phyloP scores from a whole-genome alignment of 1,140 invertebrate species.

The Watersipora subatra region DNA sequence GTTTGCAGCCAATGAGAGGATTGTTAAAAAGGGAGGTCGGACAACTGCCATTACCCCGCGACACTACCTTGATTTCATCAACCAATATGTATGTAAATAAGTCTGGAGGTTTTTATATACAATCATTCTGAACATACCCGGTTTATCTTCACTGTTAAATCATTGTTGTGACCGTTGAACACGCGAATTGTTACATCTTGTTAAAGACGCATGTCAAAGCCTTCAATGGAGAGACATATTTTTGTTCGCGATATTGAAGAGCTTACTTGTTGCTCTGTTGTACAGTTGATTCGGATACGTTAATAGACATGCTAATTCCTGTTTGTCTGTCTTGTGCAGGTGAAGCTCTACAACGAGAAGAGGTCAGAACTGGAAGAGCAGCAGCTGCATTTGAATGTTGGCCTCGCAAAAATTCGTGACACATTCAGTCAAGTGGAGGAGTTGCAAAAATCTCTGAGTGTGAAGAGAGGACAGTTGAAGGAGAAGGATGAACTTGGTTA shows the following conservation, averaged over 20 bases:
- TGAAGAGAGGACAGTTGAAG: conserved; percentile 81
- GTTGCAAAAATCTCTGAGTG: conserved; percentile 93
- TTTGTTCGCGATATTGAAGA: too few species aligned
- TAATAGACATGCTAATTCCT: not conserved
- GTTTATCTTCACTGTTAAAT: too few species aligned
- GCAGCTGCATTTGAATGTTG: conserved; percentile 95
- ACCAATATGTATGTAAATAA: conserved; percentile 73
- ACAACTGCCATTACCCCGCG: conserved; percentile 94
- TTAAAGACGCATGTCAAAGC: too few species aligned
- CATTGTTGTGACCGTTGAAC: too few species aligned
- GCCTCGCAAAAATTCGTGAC: conserved; percentile 94
- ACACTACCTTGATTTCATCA: conserved; percentile 99
- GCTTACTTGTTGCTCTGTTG: too few species aligned
- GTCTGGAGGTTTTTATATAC: too few species aligned
- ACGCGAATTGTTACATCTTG: too few species aligned
- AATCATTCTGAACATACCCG: too few species aligned
- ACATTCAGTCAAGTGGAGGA: conserved; percentile 99
- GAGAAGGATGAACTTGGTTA: conserved; percentile 71
- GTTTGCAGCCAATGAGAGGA: conserved; percentile 75
- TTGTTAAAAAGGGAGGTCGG: conserved; percentile 77
- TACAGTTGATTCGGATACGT: too few species aligned
- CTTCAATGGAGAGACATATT: too few species aligned
- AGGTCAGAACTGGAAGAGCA: conserved; percentile 94
- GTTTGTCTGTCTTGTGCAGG: conserved; percentile 20
- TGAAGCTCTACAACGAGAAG: conserved; percentile 94